Percentiles rank a stretch among this genome's conserved stretches.
Evolutionary conservation across 2,888 invertebrate genomes (phyloP).

Genomic region (Ochropleura plecta): DNA sequence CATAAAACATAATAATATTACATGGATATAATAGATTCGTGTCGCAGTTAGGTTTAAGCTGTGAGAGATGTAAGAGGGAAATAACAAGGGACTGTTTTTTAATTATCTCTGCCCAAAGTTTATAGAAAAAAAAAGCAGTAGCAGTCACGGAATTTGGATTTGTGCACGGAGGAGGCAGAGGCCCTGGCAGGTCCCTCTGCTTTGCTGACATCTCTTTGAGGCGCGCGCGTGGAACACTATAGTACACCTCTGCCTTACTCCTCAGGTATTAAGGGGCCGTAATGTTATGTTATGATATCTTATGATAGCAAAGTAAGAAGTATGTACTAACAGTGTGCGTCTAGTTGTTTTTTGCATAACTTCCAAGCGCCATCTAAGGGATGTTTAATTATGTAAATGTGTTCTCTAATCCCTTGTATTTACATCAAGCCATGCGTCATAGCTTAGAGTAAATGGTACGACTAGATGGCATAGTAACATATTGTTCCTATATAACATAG

Average conservation of each 20-base stretch:
- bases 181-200: no score
- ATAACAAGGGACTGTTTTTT: no score
- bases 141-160: background rate
- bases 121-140: background rate
- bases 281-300: no score
- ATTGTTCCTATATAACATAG: background rate
- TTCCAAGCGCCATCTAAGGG: background rate
- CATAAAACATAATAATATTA: no score
- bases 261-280: no score
- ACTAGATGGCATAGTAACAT: background rate
- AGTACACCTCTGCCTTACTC: background rate
- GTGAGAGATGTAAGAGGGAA: no score
- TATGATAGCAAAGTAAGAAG: background rate
- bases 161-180: background rate
- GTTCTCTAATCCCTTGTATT: constrained; percentile 7
- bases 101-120: no score
- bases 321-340: background rate
- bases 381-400: constrained; percentile 28
- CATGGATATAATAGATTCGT: no score
- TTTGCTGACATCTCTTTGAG: no score
- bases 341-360: background rate
- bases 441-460: background rate
- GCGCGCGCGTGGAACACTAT: no score
- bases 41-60: no score
- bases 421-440: background rate